Conservation (phyloP, 2,113 vertebrate species). For the Tretioscincus oriximinensis region DNA sequence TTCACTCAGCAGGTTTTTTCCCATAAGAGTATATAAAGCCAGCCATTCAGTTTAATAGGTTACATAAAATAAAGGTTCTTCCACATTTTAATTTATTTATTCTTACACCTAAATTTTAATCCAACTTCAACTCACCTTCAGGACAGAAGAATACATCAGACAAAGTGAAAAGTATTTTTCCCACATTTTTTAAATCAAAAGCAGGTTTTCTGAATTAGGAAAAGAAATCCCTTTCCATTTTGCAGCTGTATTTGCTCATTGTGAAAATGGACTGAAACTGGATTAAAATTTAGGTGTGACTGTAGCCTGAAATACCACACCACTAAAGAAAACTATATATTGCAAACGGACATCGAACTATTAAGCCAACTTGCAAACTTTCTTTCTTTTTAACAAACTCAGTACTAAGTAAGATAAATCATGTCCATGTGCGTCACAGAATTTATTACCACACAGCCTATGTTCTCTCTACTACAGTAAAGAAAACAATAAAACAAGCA, state of each 20-base stretch:
- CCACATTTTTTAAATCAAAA: too few species aligned
- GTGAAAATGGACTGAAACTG: too few species aligned
- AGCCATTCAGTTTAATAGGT: not conserved
- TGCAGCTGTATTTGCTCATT: too few species aligned
- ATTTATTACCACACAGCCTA: constrained; percentile 37
- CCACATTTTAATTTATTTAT: not conserved
- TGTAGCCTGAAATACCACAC: not conserved
- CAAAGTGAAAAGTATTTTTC: too few species aligned
- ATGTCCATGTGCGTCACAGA: not conserved
- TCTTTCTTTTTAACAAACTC: not conserved
- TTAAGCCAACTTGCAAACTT: not conserved
- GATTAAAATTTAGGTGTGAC: too few species aligned
- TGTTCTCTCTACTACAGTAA: not conserved
- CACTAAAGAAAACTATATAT: fast-evolving
- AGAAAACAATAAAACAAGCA: constrained; percentile 20
- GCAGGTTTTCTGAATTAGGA: too few species aligned
- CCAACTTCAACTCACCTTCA: too few species aligned
- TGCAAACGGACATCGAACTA: not conserved
- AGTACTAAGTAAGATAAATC: not conserved
- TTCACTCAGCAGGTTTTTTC: not conserved
- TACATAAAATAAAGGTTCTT: too few species aligned
- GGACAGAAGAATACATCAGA: too few species aligned
- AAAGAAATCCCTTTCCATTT: too few species aligned
- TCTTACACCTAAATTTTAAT: too few species aligned
- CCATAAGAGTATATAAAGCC: not conserved